Percentiles rank a stretch among this genome's conserved stretches.
These are phyloP conservation scores for Bombus polaris DNA, from an alignment of 1,140 invertebrate genomes.

Conservation along the genomic window DNA sequence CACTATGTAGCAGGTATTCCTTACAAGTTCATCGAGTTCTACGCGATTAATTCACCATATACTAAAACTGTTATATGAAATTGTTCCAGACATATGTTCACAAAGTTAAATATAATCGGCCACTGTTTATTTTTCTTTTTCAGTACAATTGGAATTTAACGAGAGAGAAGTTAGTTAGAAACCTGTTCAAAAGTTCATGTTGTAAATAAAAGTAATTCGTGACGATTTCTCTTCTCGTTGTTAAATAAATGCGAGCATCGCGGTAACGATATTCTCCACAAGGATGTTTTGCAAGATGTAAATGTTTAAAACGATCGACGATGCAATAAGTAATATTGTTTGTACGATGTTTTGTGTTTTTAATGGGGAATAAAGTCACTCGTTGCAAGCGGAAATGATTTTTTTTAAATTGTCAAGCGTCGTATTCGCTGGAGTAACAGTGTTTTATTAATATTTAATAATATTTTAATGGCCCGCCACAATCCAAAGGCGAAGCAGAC, in stretches of 20 bases:
- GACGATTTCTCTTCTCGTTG: too few relatives aligned
- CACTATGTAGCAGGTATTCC: too few relatives aligned
- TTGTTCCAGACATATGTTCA: too few relatives aligned
- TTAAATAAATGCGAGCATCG: background rate
- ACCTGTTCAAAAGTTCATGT: background rate
- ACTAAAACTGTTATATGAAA: too few relatives aligned
- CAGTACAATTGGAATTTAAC: too few relatives aligned
- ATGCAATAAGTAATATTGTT: background rate
- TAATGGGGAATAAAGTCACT: background rate
- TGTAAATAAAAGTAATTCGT: background rate
- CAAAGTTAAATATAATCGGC: too few relatives aligned
- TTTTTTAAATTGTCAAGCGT: background rate
- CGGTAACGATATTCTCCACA: too few relatives aligned
- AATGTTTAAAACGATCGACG: background rate
- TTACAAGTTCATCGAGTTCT: too few relatives aligned
- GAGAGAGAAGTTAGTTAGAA: background rate
- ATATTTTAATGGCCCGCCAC: conserved; percentile 63
- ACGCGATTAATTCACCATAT: too few relatives aligned
- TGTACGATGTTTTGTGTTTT: background rate
- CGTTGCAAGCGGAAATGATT: background rate
- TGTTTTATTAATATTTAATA: conserved; percentile 65
- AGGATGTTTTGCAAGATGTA: too few relatives aligned
- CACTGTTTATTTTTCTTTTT: too few relatives aligned
- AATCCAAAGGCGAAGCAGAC: conserved; percentile 39
- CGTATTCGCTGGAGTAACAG: background rate